Conservation (phyloP, 2,888 invertebrate species). For the Dynastes grantii region DNA sequence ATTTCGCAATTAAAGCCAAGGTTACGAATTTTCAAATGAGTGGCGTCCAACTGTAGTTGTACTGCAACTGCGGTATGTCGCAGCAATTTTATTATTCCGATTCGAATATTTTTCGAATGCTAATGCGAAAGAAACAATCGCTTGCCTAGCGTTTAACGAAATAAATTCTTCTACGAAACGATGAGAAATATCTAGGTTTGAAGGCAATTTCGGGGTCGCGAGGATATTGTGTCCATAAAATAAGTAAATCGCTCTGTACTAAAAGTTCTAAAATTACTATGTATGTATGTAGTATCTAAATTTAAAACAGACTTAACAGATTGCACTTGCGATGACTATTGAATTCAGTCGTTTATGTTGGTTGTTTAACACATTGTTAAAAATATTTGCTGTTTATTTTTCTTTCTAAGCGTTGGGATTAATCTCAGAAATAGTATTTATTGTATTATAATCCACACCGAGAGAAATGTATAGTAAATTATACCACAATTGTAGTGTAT, state of each 20-base stretch:
- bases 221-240: not conserved
- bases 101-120: slow-evolving; percentile 36
- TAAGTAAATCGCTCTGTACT: too few relatives aligned
- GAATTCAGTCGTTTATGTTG: too few relatives aligned
- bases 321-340: too few relatives aligned
- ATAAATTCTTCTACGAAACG: not conserved
- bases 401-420: too few relatives aligned
- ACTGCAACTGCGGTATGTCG: not conserved
- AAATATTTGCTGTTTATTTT: too few relatives aligned
- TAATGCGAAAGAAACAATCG: slow-evolving; percentile 10
- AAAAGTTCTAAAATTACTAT: too few relatives aligned
- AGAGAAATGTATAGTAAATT: too few relatives aligned
- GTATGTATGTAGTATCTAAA: not conserved
- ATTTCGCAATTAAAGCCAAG: slow-evolving; percentile 52
- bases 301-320: not conserved
- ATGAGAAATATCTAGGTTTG: not conserved
- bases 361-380: too few relatives aligned
- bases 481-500: too few relatives aligned
- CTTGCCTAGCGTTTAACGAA: not conserved
- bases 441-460: too few relatives aligned
- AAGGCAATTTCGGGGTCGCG: slow-evolving; percentile 14
- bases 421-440: too few relatives aligned
- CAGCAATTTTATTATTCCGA: slow-evolving; percentile 17
- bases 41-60: slow-evolving; percentile 6
- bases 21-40: slow-evolving; percentile 50